Evolutionary conservation across 2,888 invertebrate species (phyloP), one percentile per base, ranked within the genome.

Genomic region (Leucophenga montana): DNA sequence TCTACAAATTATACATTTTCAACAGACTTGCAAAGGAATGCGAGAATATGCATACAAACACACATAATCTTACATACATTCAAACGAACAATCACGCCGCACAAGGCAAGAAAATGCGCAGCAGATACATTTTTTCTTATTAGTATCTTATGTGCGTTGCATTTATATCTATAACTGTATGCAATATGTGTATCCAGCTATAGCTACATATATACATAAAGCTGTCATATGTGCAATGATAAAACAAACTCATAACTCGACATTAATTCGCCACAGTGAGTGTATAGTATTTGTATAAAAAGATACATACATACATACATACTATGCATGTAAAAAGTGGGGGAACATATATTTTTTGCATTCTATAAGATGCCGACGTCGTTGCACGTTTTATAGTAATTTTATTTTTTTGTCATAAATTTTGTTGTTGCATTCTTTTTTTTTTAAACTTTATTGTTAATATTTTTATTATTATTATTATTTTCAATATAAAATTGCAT

Each of bases 231-330:
- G 39, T 39, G 39, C 39, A 39, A 39, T 39, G 11, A 39, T 39
- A 39, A 39, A 39, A 39, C 39, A 39, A 39, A 39, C 39, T 39
- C 39, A 39, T 39, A 39, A 39, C 11, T 8, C 39, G 39, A 39
- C 39, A 11, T 39, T 39, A 39, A 39, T 39, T 39, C 39, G 39
- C 3, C 39, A 39, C 39, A 39, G 39, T 61, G 18, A 18, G 61
- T 61, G 61, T 9, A 20, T 71, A 77, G 71, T 71, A 73, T 75
- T 72, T 69, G 67, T 31, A 57, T 64, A 70, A 62, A 75, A 67
- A 65, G 33, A 74, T 39, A 66, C 46, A 44, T 54, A 66, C 61
- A 61, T 39, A 66, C 33, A 16, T 48, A 16, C 53, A 48, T 16
- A 14, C 59, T 20, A 57, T 20, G 13, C 18, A 22, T 57, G 18